Conservation (phyloP, 2,797 vertebrate species). For the Coccyzus lansbergi region DNA sequence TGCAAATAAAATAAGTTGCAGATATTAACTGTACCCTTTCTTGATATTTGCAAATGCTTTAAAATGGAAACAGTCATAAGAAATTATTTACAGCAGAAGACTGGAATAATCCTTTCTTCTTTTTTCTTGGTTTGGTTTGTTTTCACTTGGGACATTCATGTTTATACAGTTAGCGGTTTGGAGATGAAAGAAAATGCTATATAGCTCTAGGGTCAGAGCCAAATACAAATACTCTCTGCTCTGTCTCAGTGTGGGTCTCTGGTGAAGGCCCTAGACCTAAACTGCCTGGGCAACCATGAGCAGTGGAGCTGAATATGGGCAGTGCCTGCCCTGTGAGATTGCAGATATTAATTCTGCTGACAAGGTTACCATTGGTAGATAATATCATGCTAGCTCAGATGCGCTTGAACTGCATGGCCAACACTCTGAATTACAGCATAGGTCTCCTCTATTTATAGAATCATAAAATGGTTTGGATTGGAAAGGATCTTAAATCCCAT, state of each 20-base stretch:
- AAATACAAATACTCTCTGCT: not conserved
- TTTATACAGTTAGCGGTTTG: not conserved
- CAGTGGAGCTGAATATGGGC: not conserved
- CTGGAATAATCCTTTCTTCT: not conserved
- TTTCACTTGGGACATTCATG: not conserved
- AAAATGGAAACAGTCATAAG: not conserved
- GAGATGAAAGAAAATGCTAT: not conserved
- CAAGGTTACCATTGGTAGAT: not conserved
- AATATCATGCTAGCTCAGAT: not conserved
- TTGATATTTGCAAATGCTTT: not conserved
- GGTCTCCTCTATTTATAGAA: not conserved
- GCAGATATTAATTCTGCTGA: not conserved
- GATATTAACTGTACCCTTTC: not conserved
- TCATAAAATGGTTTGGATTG: too few relatives aligned
- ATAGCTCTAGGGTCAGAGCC: not conserved
- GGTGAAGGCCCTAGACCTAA: not conserved
- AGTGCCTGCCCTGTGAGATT: not conserved
- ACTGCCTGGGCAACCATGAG: not conserved
- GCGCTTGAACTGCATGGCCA: not conserved
- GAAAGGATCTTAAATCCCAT: too few relatives aligned
- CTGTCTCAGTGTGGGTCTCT: not conserved
- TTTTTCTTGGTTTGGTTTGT: not conserved
- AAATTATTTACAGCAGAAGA: not conserved
- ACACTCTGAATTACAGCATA: not conserved
- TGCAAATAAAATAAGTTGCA: not conserved